A percentile compares a stretch with the other conserved stretches of the same genome.
Conservation (phyloP, 1,140 invertebrate genomes). For the Oryzaephilus surinamensis region DNA sequence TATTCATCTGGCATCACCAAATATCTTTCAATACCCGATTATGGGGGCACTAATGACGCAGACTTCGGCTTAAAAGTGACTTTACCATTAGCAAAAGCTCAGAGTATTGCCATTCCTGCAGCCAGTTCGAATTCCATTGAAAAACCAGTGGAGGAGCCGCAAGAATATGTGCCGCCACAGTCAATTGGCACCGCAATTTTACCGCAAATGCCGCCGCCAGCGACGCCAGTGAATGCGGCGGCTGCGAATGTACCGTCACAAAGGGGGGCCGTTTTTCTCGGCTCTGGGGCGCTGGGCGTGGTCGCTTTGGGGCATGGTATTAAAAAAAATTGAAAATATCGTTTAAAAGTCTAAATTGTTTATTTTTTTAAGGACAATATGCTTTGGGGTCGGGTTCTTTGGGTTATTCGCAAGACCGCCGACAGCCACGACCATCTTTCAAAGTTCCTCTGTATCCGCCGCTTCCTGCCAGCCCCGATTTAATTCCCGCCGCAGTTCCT, state of each 20-base stretch:
- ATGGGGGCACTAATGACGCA: too few species aligned
- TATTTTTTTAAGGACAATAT: too few species aligned
- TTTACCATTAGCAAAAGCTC: slow-evolving; percentile 2
- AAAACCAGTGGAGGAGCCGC: slow-evolving; percentile 24
- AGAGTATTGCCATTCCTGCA: slow-evolving; percentile 1
- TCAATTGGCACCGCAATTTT: slow-evolving; percentile 20
- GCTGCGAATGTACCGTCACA: slow-evolving; percentile 22
- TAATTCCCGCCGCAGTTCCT: slow-evolving; percentile 23
- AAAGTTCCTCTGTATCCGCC: slow-evolving; percentile 18
- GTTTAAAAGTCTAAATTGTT: background rate
- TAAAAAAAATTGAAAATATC: background rate
- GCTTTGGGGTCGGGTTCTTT: slow-evolving; percentile 23
- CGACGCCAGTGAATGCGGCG: slow-evolving; percentile 23
- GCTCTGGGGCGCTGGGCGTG: slow-evolving; percentile 26
- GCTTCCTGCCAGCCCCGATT: slow-evolving; percentile 18
- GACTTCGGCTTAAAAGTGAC: slow-evolving; percentile 5
- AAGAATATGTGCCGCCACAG: slow-evolving; percentile 14
- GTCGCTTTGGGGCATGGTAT: slow-evolving; percentile 23
- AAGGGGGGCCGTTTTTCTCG: slow-evolving; percentile 24
- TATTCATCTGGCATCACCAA: slow-evolving; percentile 7
- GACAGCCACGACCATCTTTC: slow-evolving; percentile 16
- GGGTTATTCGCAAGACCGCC: slow-evolving; percentile 21
- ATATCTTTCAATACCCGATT: slow-evolving; percentile 7
- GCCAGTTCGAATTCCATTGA: slow-evolving; percentile 21
- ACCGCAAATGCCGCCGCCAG: slow-evolving; percentile 22